Percentiles rank a stretch among this genome's conserved stretches.
These are phyloP conservation scores for Neosilurus hyrtlii DNA, from an alignment of 2,797 vertebrate species.

Conservation along the genomic window DNA sequence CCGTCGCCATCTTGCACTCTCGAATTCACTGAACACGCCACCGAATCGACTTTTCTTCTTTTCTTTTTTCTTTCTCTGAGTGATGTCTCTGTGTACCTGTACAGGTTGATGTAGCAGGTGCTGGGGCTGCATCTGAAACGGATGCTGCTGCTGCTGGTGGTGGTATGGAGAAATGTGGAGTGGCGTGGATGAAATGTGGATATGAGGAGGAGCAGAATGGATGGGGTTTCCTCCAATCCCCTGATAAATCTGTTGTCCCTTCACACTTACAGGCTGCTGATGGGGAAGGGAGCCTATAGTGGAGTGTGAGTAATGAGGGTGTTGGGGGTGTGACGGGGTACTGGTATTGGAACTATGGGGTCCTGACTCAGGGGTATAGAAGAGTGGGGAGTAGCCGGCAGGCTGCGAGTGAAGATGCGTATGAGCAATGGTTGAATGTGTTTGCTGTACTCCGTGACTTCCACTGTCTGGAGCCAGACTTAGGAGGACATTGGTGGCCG, in stretches of 20 bases:
- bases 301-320: conserved; percentile 54
- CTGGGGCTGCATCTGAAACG: conserved; percentile 70
- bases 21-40: conserved; percentile 68
- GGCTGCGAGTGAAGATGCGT: conserved; percentile 58
- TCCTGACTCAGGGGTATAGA: conserved; percentile 67
- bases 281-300: conserved; percentile 56
- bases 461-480: conserved; percentile 57
- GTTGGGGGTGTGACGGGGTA: conserved; percentile 53
- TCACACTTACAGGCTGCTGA: conserved; percentile 54
- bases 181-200: conserved; percentile 53
- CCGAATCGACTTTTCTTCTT: conserved; percentile 72
- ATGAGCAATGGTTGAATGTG: conserved; percentile 51
- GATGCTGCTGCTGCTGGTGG: conserved; percentile 58
- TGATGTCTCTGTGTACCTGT: conserved; percentile 60
- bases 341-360: conserved; percentile 57
- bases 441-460: conserved; percentile 52
- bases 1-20: conserved; percentile 66
- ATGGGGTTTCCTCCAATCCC: conserved; percentile 49
- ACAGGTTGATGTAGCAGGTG: conserved; percentile 61
- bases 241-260: conserved; percentile 56
- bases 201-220: conserved; percentile 52
- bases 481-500: conserved; percentile 60
- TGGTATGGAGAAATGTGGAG: conserved; percentile 49
- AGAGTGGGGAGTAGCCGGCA: conserved; percentile 70
- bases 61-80: conserved; percentile 67